Percentiles rank a stretch among this genome's conserved stretches.
Conservation (phyloP, 1,140 invertebrate genomes). For the Zaprionus gabonicus region DNA sequence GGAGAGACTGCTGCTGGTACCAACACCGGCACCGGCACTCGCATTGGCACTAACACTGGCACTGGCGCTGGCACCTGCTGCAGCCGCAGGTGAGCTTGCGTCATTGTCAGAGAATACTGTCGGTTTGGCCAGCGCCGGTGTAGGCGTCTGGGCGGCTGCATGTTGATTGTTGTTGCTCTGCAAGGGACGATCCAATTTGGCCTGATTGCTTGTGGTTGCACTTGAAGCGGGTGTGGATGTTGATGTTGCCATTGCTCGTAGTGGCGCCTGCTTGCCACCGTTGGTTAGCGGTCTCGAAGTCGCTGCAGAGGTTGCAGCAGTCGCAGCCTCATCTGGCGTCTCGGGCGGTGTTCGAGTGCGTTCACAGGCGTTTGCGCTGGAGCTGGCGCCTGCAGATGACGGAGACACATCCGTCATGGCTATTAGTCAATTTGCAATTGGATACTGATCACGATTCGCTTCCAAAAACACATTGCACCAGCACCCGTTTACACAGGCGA, state of each 20-base stretch:
- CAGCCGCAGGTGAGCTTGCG: slow-evolving; percentile 37
- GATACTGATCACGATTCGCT: neutral
- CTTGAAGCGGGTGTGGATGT: slow-evolving; percentile 14
- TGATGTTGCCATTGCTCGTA: slow-evolving; percentile 19
- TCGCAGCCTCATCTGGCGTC: slow-evolving; percentile 42
- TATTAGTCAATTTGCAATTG: slow-evolving; percentile 18
- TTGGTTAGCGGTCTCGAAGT: slow-evolving; percentile 64
- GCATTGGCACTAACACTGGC: neutral
- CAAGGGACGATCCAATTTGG: slow-evolving; percentile 54
- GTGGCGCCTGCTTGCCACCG: slow-evolving; percentile 58
- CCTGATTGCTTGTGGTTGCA: slow-evolving; percentile 54
- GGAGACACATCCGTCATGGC: slow-evolving; percentile 79
- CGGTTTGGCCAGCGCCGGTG: slow-evolving; percentile 17
- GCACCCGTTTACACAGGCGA: slow-evolving; percentile 10
- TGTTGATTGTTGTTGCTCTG: slow-evolving; percentile 71
- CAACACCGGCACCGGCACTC: neutral
- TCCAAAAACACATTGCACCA: slow-evolving; percentile 53
- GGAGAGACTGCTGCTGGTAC: neutral
- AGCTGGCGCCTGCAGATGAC: slow-evolving; percentile 48
- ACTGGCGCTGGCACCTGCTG: slow-evolving; percentile 2
- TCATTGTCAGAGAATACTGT: slow-evolving; percentile 31
- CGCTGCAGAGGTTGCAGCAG: slow-evolving; percentile 38
- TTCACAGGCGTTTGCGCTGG: slow-evolving; percentile 25
- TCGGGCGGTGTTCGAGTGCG: slow-evolving; percentile 17
- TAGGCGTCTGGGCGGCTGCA: slow-evolving; percentile 9